Percentiles rank a stretch among this genome's conserved stretches.
These are phyloP conservation scores for Drosophila albomicans DNA, from an alignment of 1,140 invertebrate species.

Conservation along the genomic window DNA sequence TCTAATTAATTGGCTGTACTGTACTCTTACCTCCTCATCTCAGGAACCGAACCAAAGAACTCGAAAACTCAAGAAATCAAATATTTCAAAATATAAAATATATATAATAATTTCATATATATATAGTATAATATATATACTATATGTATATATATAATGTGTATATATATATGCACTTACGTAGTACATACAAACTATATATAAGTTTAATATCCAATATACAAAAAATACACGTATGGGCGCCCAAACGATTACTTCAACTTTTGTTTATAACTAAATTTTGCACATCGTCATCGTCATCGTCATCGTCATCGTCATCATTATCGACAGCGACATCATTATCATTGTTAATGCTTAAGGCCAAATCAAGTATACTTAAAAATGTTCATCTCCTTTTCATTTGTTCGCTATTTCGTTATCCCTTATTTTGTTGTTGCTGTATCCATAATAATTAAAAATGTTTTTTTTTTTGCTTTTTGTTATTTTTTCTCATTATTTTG, in stretches of 20 bases:
- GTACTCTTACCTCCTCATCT: constrained; percentile 38
- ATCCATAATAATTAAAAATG: constrained; percentile 17
- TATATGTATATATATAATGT: constrained; percentile 16
- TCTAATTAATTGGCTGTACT: constrained; percentile 54
- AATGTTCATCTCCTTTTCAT: constrained; percentile 38
- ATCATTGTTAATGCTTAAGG: constrained; percentile 48
- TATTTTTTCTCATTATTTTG: constrained; percentile 23
- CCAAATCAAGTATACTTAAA: constrained; percentile 76
- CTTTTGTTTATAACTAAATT: constrained; percentile 57
- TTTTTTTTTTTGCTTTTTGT: constrained; percentile 18
- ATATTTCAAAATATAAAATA: constrained; percentile 25
- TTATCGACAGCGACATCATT: background rate
- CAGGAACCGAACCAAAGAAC: constrained; percentile 46
- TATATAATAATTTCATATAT: constrained; percentile 18
- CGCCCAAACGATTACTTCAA: constrained; percentile 57
- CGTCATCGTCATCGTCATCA: background rate
- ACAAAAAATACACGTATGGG: constrained; percentile 52
- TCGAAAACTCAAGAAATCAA: constrained; percentile 29
- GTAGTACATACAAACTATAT: constrained; percentile 40
- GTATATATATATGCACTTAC: constrained; percentile 28
- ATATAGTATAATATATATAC: background rate
- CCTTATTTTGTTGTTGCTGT: background rate
- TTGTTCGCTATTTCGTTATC: constrained; percentile 14
- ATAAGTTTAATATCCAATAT: constrained; percentile 44
- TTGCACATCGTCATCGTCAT: constrained; percentile 33